Conservation (phyloP, 2,113 vertebrate genomes). For the Melanerpes formicivorus region DNA sequence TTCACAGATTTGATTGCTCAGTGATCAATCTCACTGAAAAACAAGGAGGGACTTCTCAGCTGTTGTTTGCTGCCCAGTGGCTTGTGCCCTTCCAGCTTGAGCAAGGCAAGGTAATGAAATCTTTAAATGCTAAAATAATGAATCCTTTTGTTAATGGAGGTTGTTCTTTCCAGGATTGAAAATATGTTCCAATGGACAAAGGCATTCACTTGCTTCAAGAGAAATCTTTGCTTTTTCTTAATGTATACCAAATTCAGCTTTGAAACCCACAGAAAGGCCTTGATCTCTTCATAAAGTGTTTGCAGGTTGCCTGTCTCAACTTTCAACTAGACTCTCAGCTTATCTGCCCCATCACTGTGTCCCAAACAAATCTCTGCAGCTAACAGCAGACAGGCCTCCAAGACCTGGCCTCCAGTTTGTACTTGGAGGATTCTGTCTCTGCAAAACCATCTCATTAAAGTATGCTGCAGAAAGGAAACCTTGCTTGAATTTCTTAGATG, state of each 20-base stretch:
- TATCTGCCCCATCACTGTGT: not conserved
- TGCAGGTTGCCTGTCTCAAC: not conserved
- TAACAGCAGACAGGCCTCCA: not conserved
- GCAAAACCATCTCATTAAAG: not conserved
- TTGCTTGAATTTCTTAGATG: not conserved
- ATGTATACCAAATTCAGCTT: not conserved
- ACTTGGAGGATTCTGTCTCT: not conserved
- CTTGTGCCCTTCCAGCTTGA: not conserved
- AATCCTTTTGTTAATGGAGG: not conserved
- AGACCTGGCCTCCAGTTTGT: not conserved
- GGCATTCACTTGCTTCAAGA: not conserved
- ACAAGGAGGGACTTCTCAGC: not conserved
- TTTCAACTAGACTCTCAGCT: not conserved
- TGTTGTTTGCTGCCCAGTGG: not conserved
- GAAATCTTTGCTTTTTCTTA: not conserved
- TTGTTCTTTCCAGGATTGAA: not conserved
- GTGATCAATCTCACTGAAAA: not conserved
- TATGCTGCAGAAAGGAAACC: not conserved
- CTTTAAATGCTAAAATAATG: not conserved
- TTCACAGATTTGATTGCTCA: not conserved
- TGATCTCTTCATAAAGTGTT: not conserved
- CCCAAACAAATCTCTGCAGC: not conserved
- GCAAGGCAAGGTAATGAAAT: not conserved
- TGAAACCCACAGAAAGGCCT: not conserved
- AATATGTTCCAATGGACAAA: not conserved